Conservation (phyloP, 1,140 invertebrate genomes). For the Trialeurodes vaporariorum region DNA sequence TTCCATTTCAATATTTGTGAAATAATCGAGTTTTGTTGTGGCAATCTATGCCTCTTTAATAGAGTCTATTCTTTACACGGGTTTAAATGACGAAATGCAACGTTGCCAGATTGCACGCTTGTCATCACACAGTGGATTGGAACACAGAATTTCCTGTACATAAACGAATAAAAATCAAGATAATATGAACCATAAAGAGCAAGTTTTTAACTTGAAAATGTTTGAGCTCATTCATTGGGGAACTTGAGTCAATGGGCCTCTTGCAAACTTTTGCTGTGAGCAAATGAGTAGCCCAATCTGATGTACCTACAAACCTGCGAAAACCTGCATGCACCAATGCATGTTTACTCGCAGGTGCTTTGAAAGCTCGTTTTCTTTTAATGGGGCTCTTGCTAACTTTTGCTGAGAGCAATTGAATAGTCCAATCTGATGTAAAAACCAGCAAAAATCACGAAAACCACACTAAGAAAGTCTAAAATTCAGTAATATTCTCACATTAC, state of each 20-base stretch:
- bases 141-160: too few relatives aligned
- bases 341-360: background rate
- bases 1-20: too few relatives aligned
- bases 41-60: background rate
- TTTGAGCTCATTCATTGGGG: background rate
- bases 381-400: background rate
- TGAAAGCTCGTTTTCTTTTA: too few relatives aligned
- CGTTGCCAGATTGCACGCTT: background rate
- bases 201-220: background rate
- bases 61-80: background rate
- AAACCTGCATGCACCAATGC: background rate
- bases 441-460: too few relatives aligned
- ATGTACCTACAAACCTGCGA: background rate
- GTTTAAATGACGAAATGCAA: background rate
- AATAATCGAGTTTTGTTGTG: background rate
- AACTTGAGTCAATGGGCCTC: background rate
- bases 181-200: background rate
- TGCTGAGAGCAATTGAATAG: background rate
- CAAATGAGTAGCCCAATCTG: background rate
- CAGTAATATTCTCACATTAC: too few relatives aligned
- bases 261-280: background rate
- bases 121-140: background rate
- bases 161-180: too few relatives aligned
- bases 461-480: too few relatives aligned
- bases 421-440: background rate